Base-by-base conservation (phyloP, 2,113 vertebrate species). In the Cyanoramphus novaezelandiae region DNA sequence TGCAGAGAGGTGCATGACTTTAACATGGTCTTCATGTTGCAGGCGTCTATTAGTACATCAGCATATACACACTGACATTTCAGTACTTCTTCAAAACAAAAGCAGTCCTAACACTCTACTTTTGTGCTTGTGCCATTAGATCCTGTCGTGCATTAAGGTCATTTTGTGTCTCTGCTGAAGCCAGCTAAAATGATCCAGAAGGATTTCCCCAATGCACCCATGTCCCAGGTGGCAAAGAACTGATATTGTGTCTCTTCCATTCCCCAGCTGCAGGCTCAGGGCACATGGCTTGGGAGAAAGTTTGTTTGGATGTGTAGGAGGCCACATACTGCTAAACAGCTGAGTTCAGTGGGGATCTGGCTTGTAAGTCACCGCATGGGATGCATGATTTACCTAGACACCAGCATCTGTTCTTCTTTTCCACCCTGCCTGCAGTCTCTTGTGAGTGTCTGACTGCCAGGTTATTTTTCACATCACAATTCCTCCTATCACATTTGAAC, bases 281-380 rank as follows among this genome's bases (percentile, higher is more conserved):
- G 7, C 15, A 29, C 13, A 2, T 1, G 6, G 21, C 16, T 7
- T 0, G 7, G 8, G 7, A 1, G 1, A 1, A 88, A 72, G 6
- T 12, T 59, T 43, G 1, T 85, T 70, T 60, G 5, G 3, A 79
- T 65, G 21, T 25, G 19, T 28, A 71, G 53, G 11, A 75, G 18
- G 12, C 37, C 37, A 39, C 4, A 4, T 31, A 75, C 23, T 27
- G 70, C 47, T 39, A 63, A 67, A 28, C 8, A 37, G 7, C 33
- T 59, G 49, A 23, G 14, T 74, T 46, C 71, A 50, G n/a, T 68
- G 31, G 10, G 41, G 4, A 60, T 46, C 9, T 46, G 29, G 6
- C 18, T 28, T 20, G 17, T 33, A 24, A 39, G 17, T 55, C 74
- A 46, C 6, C 3, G 10, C 17, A 17, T 17, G 4, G 13, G 11